These are phyloP conservation scores for Penaeus indicus DNA, from an alignment of 1,140 invertebrate genomes.

Conservation along the genomic window DNA sequence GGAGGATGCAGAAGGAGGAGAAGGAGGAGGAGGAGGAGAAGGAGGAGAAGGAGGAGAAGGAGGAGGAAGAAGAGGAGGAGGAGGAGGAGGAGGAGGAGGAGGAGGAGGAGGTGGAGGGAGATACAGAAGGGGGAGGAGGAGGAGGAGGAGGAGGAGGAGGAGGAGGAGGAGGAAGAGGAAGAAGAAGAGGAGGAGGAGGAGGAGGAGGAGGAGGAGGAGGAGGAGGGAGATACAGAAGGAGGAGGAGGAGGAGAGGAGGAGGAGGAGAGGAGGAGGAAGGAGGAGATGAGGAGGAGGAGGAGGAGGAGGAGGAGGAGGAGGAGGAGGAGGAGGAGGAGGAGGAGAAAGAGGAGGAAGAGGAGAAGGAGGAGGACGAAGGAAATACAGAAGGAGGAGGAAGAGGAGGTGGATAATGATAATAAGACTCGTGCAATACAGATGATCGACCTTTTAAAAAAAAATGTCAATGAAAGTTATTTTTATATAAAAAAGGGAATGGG, in stretches of 20 bases:
- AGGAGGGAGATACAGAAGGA: background rate
- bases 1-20: background rate
- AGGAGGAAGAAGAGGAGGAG: too few relatives aligned
- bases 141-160: too few relatives aligned
- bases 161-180: background rate
- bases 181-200: background rate
- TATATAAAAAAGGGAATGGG: too few relatives aligned
- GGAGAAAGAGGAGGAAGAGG: slow-evolving; percentile 3
- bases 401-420: too few relatives aligned
- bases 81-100: slow-evolving; percentile 9
- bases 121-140: background rate
- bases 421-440: too few relatives aligned
- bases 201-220: too few relatives aligned
- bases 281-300: slow-evolving; percentile 3
- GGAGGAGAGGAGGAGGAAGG: slow-evolving; percentile 2
- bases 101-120: slow-evolving; percentile 2
- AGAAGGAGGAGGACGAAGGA: background rate
- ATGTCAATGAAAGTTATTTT: too few relatives aligned
- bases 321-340: too few relatives aligned
- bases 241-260: slow-evolving; percentile 1
- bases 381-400: too few relatives aligned
- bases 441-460: too few relatives aligned
- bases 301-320: too few relatives aligned
- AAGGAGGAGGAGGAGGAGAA: slow-evolving; percentile 3
- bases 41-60: background rate